phyloP scores from a whole-genome alignment of 2,888 invertebrate genomes.

The Tholera decimalis region DNA sequence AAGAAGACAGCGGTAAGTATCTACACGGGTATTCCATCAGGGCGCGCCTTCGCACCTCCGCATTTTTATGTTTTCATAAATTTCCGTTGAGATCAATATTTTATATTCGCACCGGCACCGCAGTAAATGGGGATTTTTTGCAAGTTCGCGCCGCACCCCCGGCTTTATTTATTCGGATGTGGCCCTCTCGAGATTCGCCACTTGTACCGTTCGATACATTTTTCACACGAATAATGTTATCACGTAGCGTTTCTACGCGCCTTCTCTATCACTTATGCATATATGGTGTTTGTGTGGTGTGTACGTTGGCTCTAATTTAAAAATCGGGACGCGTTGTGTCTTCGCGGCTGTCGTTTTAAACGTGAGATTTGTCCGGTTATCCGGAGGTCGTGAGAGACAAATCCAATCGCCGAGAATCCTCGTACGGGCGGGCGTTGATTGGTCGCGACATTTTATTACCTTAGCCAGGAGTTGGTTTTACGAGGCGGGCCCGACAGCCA shows the following conservation, averaged over 20 bases:
- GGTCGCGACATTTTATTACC: constrained; percentile 77
- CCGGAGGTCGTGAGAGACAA: constrained; percentile 65
- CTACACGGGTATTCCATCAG: constrained; percentile 84
- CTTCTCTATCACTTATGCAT: constrained; percentile 72
- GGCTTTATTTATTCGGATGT: constrained; percentile 81
- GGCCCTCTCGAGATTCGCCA: constrained; percentile 82
- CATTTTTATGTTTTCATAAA: constrained; percentile 90
- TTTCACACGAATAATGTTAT: constrained; percentile 86
- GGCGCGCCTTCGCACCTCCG: constrained; percentile 79
- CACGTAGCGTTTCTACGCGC: constrained; percentile 75
- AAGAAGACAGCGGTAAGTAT: constrained; percentile 69
- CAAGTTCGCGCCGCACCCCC: constrained; percentile 77
- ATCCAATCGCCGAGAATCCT: constrained; percentile 71
- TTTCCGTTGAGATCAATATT: constrained; percentile 89
- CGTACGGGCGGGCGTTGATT: constrained; percentile 72
- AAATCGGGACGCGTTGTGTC: constrained; percentile 50
- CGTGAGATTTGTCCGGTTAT: constrained; percentile 66
- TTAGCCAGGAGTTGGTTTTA: constrained; percentile 68
- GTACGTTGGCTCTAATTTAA: constrained; percentile 62
- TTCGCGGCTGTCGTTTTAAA: constrained; percentile 41
- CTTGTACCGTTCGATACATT: constrained; percentile 86
- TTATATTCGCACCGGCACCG: constrained; percentile 85
- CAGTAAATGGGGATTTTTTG: constrained; percentile 81
- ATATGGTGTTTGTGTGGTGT: constrained; percentile 55
- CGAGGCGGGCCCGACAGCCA: constrained; percentile 62